A percentile compares a stretch with the other conserved stretches of the same genome.
Conservation (phyloP, 37 sponge, comb jelly and placozoan genomes). For the Chondrosia reniformis region DNA sequence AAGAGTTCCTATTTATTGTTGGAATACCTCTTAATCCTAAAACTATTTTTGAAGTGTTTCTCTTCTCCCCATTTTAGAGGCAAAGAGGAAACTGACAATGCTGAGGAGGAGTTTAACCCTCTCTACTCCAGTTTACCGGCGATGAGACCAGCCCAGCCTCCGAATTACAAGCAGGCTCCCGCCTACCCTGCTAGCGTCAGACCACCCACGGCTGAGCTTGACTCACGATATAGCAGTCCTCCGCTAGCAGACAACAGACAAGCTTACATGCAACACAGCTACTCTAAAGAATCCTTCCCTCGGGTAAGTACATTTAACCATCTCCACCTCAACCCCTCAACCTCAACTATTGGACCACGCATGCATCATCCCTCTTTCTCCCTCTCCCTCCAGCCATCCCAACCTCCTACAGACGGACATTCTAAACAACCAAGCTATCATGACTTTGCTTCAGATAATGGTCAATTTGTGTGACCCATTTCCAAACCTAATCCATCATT, state of each 20-base stretch:
- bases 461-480: conserved; percentile 9
- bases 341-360: background rate
- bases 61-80: background rate
- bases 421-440: background rate
- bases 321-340: background rate
- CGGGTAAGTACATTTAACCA: background rate
- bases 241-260: background rate
- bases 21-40: background rate
- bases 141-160: conserved; percentile 50
- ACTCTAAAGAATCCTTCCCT: background rate
- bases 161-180: conserved; percentile 64
- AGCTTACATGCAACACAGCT: background rate
- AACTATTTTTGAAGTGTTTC: background rate
- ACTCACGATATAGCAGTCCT: background rate
- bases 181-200: conserved; percentile 24
- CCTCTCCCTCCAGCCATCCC: background rate
- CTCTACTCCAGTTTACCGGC: conserved; percentile 63
- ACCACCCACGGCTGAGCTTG: background rate
- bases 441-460: background rate
- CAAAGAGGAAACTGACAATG: conserved; percentile 10
- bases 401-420: background rate
- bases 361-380: background rate
- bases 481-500: background rate
- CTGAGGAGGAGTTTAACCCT: conserved; percentile 44
- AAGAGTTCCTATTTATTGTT: no score